Evolutionary conservation across 2,113 vertebrate genomes (phyloP).

Genomic region (Rynchops niger): DNA sequence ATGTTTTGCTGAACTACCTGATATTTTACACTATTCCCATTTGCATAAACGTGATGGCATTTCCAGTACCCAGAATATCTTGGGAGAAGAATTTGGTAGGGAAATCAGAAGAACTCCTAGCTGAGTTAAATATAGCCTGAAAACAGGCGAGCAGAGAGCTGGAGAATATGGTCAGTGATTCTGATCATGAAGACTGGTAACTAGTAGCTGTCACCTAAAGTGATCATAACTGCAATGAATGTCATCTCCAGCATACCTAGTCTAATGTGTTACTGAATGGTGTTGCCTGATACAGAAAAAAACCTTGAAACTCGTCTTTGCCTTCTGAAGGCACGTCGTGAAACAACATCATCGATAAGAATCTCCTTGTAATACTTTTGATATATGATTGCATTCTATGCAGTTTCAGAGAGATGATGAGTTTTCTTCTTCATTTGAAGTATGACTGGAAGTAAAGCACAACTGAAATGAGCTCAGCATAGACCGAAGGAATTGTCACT

Average conservation of each 20-base stretch:
- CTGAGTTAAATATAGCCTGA: background rate
- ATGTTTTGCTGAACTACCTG: background rate
- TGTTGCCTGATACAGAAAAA: background rate
- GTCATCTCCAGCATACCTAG: background rate
- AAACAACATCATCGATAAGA: background rate
- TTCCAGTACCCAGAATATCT: background rate
- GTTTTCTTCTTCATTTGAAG: background rate
- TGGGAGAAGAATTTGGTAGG: background rate
- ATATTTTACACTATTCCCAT: background rate
- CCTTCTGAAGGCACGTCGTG: background rate
- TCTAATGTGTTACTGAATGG: background rate
- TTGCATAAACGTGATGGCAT: background rate
- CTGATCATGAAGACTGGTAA: background rate
- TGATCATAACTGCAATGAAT: background rate
- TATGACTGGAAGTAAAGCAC: background rate
- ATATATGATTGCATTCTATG: background rate
- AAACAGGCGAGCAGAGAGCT: background rate
- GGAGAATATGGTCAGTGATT: background rate
- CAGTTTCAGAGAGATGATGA: background rate
- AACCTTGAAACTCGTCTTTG: background rate
- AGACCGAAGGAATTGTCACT: background rate
- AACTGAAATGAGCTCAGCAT: background rate
- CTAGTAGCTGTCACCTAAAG: background rate
- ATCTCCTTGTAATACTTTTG: background rate
- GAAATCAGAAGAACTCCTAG: background rate